Percentiles rank a stretch among this genome's conserved stretches.
phyloP scores from a whole-genome alignment of 2,113 vertebrate genomes.

The Cromileptes altivelis region DNA sequence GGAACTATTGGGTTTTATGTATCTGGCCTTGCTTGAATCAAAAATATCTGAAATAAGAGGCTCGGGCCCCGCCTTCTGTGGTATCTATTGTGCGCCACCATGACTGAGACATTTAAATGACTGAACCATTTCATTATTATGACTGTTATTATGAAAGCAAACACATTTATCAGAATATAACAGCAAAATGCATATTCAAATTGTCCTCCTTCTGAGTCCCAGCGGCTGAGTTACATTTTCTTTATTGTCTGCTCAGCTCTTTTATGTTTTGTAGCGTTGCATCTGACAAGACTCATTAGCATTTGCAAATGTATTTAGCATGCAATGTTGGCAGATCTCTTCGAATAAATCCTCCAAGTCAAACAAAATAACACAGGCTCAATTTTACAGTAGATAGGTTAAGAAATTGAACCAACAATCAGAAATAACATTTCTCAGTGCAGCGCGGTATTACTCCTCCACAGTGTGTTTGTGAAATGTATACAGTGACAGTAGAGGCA shows the following conservation, averaged over 20 bases:
- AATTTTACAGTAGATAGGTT: background rate
- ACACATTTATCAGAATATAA: background rate
- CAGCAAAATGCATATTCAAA: background rate
- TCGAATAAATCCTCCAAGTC: background rate
- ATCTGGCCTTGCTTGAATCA: slow-evolving; percentile 16
- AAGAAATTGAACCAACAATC: background rate
- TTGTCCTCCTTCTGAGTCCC: background rate
- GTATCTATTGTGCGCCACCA: background rate
- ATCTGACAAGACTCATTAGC: slow-evolving; percentile 5
- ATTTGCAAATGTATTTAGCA: slow-evolving; percentile 1
- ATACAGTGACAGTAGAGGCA: background rate
- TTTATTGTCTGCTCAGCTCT: background rate
- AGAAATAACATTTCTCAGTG: background rate
- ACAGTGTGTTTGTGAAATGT: background rate
- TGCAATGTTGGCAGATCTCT: slow-evolving; percentile 1
- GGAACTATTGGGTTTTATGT: slow-evolving; percentile 66
- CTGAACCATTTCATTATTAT: background rate
- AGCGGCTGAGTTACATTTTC: background rate
- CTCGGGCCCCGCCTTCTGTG: background rate
- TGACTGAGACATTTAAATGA: background rate
- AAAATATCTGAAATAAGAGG: background rate
- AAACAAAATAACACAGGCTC: background rate
- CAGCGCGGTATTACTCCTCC: background rate
- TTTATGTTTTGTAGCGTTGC: background rate
- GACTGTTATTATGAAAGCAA: background rate